Base-by-base conservation (phyloP, 2,888 invertebrate species). In the Drosophila hamatofila region DNA sequence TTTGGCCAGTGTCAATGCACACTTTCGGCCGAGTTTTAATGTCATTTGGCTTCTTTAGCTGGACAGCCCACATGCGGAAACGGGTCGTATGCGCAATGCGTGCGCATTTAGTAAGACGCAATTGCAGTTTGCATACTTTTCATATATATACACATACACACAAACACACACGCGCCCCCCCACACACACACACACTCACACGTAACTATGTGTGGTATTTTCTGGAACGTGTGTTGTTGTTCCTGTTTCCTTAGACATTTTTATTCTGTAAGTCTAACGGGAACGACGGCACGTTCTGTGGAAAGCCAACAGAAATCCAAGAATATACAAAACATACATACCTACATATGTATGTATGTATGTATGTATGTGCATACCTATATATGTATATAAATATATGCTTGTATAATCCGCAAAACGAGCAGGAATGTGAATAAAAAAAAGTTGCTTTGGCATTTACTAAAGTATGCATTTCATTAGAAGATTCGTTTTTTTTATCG, bases 11-110 rank as follows among this genome's bases (percentile, higher is more conserved):
- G 56, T 88, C 89, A 86, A 82, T 82, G 83, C 59, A 88, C 86
- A 88, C 74, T 68, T 80, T 88, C 83, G 86, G 83, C 86, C 88
- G 83, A 86, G 63, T 88, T 84, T 81, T 77, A 56, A 79, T 65
- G 58, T 59, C 70, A 42, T 30, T 65, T 75, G 55, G 64, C 27
- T 62, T 37, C 25, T 66, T 46, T 41, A 18, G 37, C 27, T 37
- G 58, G 48, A 9, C 37, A 21, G 39, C 11, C 23, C 61, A 41
- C 61, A 71, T 75, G 81, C 88, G 83, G 88, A 87, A 83, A 84
- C 63, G 64, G 67, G 84, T 77, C 84, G 84, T 85, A 85, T 85
- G 77, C 71, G 79, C 72, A 77, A 89, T 74, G 68, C 56, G 49
- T 49, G 59, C 39, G 65, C 46, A 62, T 75, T 64, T 51, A 63